A percentile compares a stretch with the other conserved stretches of the same genome.
Evolutionary conservation across 2,888 invertebrate species (phyloP).

Genomic region (Eutolmus rufibarbis): DNA sequence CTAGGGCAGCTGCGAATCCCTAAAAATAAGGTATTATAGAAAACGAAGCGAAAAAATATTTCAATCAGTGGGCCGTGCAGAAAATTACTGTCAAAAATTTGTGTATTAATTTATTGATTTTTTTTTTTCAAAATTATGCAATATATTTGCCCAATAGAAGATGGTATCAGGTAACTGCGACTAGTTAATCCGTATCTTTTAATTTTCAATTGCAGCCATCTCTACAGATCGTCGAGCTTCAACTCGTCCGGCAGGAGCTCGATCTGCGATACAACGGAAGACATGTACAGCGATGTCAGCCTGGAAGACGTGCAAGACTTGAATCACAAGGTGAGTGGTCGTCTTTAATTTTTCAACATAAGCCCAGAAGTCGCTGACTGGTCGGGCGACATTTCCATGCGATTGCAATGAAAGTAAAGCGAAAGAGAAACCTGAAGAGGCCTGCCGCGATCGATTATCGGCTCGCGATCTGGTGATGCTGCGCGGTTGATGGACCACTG

Average conservation of each 20-base stretch:
- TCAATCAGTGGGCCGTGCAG: background rate
- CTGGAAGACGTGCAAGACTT: slow-evolving; percentile 93
- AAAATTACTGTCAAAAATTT: background rate
- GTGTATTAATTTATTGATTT: background rate
- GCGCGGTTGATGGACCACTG: background rate
- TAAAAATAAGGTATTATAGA: no score
- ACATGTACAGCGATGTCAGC: slow-evolving; percentile 93
- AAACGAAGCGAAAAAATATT: background rate
- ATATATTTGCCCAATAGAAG: background rate
- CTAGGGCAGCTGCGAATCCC: no score
- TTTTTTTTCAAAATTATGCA: background rate
- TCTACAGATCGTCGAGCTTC: slow-evolving; percentile 91
- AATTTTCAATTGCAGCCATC: slow-evolving; percentile 73
- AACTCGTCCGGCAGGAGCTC: slow-evolving; percentile 92
- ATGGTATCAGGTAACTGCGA: background rate
- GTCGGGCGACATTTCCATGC: background rate
- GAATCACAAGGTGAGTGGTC: slow-evolving; percentile 80
- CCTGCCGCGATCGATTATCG: background rate
- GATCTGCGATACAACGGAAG: slow-evolving; percentile 90
- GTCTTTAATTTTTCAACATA: background rate
- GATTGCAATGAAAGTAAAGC: background rate
- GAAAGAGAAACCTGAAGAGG: background rate
- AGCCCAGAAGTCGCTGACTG: background rate
- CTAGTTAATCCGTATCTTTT: background rate
- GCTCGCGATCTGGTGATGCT: background rate